phyloP scores from a whole-genome alignment of 2,113 vertebrate genomes.

The Trochalopteron elliotii region DNA sequence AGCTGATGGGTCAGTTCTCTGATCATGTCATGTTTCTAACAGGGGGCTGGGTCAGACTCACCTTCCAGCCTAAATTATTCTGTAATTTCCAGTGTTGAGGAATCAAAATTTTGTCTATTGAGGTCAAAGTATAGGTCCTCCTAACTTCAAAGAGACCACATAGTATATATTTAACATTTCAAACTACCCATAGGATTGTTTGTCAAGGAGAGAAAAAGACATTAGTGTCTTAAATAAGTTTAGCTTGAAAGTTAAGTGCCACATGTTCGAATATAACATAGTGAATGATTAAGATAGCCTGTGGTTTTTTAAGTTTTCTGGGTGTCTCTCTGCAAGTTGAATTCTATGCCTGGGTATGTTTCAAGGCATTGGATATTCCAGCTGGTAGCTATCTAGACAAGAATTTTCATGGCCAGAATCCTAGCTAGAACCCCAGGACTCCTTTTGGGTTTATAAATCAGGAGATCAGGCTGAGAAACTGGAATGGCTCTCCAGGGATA shows the following conservation, averaged over 20 bases:
- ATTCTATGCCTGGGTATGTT: neutral
- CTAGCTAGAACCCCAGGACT: neutral
- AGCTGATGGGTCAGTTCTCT: neutral
- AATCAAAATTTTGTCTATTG: neutral
- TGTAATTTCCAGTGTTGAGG: neutral
- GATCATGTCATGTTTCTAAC: neutral
- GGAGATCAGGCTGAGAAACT: neutral
- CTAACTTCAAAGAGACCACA: constrained; percentile 8
- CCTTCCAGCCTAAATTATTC: neutral
- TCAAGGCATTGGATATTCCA: neutral
- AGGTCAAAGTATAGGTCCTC: neutral
- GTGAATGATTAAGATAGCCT: neutral
- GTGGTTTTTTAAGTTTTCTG: neutral
- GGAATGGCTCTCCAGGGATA: neutral
- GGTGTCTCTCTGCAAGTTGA: neutral
- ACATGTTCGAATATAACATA: neutral
- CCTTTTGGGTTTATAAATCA: neutral
- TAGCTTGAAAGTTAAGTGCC: neutral
- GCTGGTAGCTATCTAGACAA: neutral
- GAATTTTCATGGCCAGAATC: neutral
- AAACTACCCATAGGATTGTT: neutral
- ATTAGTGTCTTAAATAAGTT: neutral
- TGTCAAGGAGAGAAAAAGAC: constrained; percentile 5
- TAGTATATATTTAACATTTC: constrained; percentile 1
- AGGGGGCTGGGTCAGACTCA: neutral